A percentile compares a stretch with the other conserved stretches of the same genome.
phyloP scores from a whole-genome alignment of 2,797 vertebrate species.

The Allobates femoralis region DNA sequence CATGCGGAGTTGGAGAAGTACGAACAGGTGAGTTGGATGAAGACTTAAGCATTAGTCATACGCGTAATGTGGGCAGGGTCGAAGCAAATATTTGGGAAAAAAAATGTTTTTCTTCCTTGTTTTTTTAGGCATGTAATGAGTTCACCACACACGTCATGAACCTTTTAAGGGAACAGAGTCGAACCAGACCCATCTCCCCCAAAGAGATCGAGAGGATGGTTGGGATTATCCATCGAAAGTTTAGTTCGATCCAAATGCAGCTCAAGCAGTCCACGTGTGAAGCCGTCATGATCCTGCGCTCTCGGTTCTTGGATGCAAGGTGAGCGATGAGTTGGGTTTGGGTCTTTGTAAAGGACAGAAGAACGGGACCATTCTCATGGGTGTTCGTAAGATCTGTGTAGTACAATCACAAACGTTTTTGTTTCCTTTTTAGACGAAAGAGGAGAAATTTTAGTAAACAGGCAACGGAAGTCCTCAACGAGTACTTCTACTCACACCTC shows the following conservation, averaged over 20 bases:
- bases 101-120: background rate
- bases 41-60: constrained; percentile 69
- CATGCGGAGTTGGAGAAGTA: constrained; percentile 96
- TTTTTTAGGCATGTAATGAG: constrained; percentile 86
- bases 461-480: constrained; percentile 97
- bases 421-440: constrained; percentile 86
- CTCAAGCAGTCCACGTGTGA: constrained; percentile 95
- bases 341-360: background rate
- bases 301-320: constrained; percentile 92
- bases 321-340: constrained; percentile 62
- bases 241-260: constrained; percentile 94
- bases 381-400: background rate
- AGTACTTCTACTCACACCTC: constrained; percentile 99
- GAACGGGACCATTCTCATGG: background rate
- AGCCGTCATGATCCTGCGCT: constrained; percentile 92
- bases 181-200: constrained; percentile 87
- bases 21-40: constrained; percentile 85
- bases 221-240: constrained; percentile 92
- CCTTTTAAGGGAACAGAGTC: constrained; percentile 90
- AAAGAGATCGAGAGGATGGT: constrained; percentile 95
- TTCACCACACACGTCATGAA: constrained; percentile 96
- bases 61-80: background rate
- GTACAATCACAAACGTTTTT: constrained; percentile 41
- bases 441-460: constrained; percentile 99
- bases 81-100: background rate